Conservation (phyloP, 2,113 vertebrate genomes). For the Pseudonaja textilis region DNA sequence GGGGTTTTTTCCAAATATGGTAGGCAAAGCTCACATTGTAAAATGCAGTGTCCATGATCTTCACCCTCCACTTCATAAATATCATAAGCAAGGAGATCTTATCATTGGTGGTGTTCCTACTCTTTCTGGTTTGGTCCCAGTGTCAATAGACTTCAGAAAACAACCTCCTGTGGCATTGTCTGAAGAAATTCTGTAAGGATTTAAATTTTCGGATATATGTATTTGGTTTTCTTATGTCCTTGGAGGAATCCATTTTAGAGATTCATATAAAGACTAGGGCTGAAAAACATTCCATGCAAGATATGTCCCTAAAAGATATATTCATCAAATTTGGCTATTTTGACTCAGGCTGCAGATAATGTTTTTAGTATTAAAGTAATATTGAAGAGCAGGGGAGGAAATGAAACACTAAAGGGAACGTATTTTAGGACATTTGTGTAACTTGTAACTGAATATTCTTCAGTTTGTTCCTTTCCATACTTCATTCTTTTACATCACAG, state of each 20-base stretch:
- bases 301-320: not conserved
- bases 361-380: not conserved
- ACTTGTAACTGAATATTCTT: not conserved
- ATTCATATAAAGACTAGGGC: not conserved
- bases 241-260: not conserved
- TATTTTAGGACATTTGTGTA: not conserved
- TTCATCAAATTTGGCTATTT: not conserved
- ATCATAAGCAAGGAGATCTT: not conserved
- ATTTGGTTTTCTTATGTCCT: not conserved
- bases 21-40: not conserved
- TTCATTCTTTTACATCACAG: not conserved
- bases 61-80: not conserved
- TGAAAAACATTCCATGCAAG: not conserved
- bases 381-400: not conserved
- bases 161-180: not conserved
- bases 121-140: not conserved
- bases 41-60: not conserved
- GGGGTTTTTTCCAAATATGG: not conserved
- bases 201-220: not conserved
- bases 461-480: not conserved
- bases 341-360: not conserved
- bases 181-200: not conserved
- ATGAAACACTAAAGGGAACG: not conserved
- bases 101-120: not conserved
- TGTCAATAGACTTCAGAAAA: not conserved